Evolutionary conservation across 2,888 invertebrate species (phyloP), one percentile per base, ranked within the genome.

Genomic region (Polymixis flavicincta): DNA sequence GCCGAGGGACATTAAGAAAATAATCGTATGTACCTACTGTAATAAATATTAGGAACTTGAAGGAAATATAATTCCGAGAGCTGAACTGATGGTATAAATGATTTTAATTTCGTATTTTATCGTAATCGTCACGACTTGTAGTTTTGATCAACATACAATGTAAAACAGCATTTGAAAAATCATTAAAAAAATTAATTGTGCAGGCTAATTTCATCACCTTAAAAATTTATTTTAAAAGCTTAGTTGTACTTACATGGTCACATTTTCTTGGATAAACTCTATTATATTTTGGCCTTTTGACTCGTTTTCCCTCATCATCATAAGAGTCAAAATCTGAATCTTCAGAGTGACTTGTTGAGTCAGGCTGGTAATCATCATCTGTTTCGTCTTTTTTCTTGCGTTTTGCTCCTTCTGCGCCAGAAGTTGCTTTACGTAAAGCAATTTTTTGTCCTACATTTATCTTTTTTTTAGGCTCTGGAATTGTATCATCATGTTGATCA

Each of bases 261-360:
- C 82, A 82, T 50, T 82, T 37, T 60, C 64, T 74, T 59, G 82
- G 82, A 71, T 84, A 82, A 65, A n/a, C 37, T 61, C 70, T 67
- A 11, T 9, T 0, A 48, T n/a, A 4, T 55, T 32, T 42, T 57
- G 52, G 57, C 25, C 9, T 64, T 54, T 11, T 68, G 9, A 60
- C 54, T 61, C 0, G 2, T 55, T 57, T 84, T 61, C 84, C 82
- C 2, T 14, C 11, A 65, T 82, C 84, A 69, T 82, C 60, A 54
- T 68, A 82, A 11, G n/a, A 19, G 17, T 82, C 82, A 48, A 25
- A 54, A 4, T 79, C 68, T 14, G 84, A 82, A 60, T 84, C 84
- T 57, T 79, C 84, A 11, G 80, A 83, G 45, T 79, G 69, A 28
- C 84, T 82, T 37, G 73, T 78, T 14, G 81, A 78, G 48, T 74